Conservation (phyloP, 2,113 vertebrate species). For the Hippocampus guttulatus region DNA sequence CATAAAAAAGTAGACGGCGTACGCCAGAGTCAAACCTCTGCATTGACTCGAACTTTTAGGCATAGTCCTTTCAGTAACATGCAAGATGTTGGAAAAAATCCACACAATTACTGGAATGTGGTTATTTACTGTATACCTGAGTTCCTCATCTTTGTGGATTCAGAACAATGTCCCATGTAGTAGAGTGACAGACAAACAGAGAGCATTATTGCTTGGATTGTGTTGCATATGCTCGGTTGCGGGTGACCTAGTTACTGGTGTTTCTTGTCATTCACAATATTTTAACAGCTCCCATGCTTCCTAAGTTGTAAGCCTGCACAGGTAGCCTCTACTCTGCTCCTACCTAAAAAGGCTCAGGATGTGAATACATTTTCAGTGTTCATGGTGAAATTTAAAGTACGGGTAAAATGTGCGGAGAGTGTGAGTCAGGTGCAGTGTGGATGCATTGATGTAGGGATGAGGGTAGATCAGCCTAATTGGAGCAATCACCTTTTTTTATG, state of each 20-base stretch:
- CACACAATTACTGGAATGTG: constrained; percentile 19
- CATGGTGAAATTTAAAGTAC: constrained; percentile 48
- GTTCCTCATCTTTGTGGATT: constrained; percentile 36
- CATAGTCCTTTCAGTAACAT: neutral
- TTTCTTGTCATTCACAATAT: constrained; percentile 23
- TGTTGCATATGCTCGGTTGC: neutral
- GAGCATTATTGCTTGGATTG: constrained; percentile 12
- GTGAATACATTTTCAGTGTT: constrained; percentile 49
- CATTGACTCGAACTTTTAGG: neutral
- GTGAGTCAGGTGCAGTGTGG: constrained; percentile 24
- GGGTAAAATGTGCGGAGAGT: constrained; percentile 29
- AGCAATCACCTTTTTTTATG: constrained; percentile 42
- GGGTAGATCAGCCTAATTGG: constrained; percentile 43
- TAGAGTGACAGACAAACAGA: constrained; percentile 21
- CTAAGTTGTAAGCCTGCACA: constrained; percentile 31
- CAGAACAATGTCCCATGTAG: constrained; percentile 34
- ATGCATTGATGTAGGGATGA: constrained; percentile 9
- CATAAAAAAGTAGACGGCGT: no score
- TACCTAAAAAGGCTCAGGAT: constrained; percentile 36
- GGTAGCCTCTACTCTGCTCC: constrained; percentile 26
- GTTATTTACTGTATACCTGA: constrained; percentile 6
- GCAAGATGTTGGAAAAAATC: neutral
- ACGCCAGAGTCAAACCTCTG: no score
- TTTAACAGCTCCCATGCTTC: constrained; percentile 32
- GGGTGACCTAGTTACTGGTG: constrained; percentile 1